A percentile compares a stretch with the other conserved stretches of the same genome.
Evolutionary conservation across 2,113 vertebrate genomes (phyloP).

Genomic region (Acrocephalus arundinaceus): DNA sequence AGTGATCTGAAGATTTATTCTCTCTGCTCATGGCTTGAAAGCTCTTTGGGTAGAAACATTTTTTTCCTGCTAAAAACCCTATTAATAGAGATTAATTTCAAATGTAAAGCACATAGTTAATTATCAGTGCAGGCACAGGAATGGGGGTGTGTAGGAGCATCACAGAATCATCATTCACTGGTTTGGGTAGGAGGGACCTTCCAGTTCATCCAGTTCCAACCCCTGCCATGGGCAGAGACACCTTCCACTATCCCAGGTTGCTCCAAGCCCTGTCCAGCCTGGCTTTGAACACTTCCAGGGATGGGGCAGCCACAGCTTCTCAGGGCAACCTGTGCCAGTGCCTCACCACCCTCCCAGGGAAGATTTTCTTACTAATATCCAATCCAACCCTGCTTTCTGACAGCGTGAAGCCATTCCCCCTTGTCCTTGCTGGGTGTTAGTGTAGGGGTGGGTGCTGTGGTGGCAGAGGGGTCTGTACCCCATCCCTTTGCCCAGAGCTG

Average conservation of each 20-base stretch:
- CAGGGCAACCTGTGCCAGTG: neutral
- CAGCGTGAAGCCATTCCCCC: neutral
- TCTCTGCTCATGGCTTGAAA: neutral
- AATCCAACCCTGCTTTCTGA: neutral
- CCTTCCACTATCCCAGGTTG: rapidly evolving
- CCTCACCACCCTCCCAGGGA: neutral
- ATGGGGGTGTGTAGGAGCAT: neutral
- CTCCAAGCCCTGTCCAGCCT: rapidly evolving
- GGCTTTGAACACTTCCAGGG: neutral
- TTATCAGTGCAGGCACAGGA: neutral
- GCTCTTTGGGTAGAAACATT: neutral
- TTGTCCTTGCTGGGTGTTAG: neutral
- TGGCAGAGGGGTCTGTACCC: rapidly evolving
- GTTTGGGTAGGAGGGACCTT: neutral
- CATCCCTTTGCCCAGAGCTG: neutral
- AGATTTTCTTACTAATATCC: neutral
- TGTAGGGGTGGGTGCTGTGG: rapidly evolving
- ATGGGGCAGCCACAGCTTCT: neutral
- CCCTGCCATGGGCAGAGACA: neutral
- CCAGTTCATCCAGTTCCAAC: neutral
- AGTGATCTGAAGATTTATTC: neutral
- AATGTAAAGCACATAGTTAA: neutral
- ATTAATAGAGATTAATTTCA: neutral
- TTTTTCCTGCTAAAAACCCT: neutral
- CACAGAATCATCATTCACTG: neutral